Base-by-base conservation (phyloP, 1,140 invertebrate species). In the Caenorhabditis inopinata region DNA sequence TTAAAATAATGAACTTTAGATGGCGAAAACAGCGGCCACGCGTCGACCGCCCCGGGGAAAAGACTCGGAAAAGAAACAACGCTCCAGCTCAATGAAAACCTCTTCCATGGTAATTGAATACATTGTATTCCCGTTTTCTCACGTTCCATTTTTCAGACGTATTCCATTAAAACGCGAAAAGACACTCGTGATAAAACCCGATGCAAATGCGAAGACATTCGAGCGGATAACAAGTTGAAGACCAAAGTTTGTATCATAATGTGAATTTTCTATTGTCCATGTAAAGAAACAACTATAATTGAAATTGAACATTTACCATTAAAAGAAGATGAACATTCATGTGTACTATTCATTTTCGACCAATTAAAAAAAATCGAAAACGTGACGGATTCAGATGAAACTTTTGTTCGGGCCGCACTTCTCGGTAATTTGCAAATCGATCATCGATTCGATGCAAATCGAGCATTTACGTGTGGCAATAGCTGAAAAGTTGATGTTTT, bases 131-230 rank as follows among this genome's bases (percentile, higher is more conserved):
- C 58, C 42, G 11, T 38, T 42, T 42, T 38, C 21, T 58, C 51
- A 42, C 5, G 14, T 7, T 42, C 38, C 5, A 42, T 16, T 68
- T 68, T 68, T 3, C 58, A 68, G 58, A 68, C 58, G 2, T 68
- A 68, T 68, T 68, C 58, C 1, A n/a, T 45, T 46, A 51, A 29
- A 25, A 68, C 21, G 14, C 42, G 42, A 68, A 45, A 27, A 78
- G 38, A 62, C 16, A 42, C 32, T 49, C 23, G 75, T 18, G 48
- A 76, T 35, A 49, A 53, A 35, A 23, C 35, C 7, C 9, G 35
- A 23, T 78, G 76, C 38, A 51, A 42, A 16, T 78, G 76, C 32
- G 76, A 78, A 46, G 76, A 78, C 32, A 78, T 78, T 42, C 32
- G 76, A 62, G 38, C 32, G 4, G 76, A 78, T 78, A 51, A 51